Evolutionary conservation across 2,888 invertebrate genomes (phyloP).

Genomic region (Brachylomia viminalis): DNA sequence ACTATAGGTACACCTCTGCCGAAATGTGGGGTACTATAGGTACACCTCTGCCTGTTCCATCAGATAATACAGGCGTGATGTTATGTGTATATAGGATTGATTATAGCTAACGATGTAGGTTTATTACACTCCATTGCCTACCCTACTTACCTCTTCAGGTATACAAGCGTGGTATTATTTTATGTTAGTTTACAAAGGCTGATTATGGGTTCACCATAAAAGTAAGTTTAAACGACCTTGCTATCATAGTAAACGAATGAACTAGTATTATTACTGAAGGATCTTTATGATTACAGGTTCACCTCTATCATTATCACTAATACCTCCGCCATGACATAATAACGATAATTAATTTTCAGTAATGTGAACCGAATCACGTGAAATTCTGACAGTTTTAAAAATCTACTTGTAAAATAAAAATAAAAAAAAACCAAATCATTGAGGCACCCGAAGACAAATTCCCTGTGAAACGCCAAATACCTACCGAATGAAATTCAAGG

Average conservation of each 20-base stretch:
- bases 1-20: too few relatives aligned
- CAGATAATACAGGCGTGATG: background rate
- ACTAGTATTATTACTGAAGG: background rate
- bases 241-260: background rate
- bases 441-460: background rate
- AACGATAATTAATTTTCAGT: background rate
- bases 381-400: background rate
- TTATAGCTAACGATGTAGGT: background rate
- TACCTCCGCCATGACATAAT: background rate
- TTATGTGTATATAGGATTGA: background rate
- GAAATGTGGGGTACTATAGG: too few relatives aligned
- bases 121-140: too few relatives aligned
- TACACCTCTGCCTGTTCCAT: background rate
- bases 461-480: too few relatives aligned
- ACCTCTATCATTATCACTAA: background rate
- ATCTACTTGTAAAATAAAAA: background rate
- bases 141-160: too few relatives aligned
- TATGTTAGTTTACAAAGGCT: background rate
- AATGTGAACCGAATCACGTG: background rate
- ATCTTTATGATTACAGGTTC: background rate
- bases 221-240: constrained; percentile 3
- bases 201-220: background rate
- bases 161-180: too few relatives aligned
- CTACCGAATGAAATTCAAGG: too few relatives aligned
- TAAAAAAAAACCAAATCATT: background rate